Percentiles rank a stretch among this genome's conserved stretches.
phyloP scores from a whole-genome alignment of 2,113 vertebrate species.

The Cnemophilus loriae region DNA sequence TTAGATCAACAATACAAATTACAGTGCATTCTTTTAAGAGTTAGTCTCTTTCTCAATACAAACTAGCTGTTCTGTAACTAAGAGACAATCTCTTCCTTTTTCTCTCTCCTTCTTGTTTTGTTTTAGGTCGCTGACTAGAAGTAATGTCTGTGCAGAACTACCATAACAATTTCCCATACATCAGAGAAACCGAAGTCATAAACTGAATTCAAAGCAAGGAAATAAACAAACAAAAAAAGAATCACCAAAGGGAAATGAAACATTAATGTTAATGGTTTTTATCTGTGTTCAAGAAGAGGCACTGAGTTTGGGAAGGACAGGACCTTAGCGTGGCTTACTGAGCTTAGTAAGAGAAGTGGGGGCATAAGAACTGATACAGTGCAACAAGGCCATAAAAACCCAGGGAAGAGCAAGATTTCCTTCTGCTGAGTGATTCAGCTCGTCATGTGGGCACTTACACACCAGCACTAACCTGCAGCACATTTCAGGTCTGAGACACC shows the following conservation, averaged over 20 bases:
- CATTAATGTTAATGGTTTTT: not conserved
- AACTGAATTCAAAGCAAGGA: conserved; percentile 6
- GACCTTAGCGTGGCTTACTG: not conserved
- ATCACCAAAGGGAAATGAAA: not conserved
- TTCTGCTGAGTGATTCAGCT: not conserved
- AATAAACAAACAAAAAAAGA: not conserved
- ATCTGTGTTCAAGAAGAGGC: not conserved
- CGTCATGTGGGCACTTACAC: not conserved
- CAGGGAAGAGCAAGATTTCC: not conserved
- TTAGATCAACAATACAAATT: not conserved
- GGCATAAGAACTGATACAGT: not conserved
- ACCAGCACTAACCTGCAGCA: not conserved
- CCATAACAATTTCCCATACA: conserved; percentile 18
- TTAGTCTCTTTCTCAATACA: not conserved
- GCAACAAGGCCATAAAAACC: not conserved
- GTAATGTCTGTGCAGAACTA: not conserved
- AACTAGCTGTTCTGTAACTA: conserved; percentile 21
- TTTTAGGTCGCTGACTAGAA: conserved; percentile 3
- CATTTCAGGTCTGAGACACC: not conserved
- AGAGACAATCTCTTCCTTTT: not conserved
- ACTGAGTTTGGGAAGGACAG: not conserved
- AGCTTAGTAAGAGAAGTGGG: not conserved
- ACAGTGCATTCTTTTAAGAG: conserved; percentile 19
- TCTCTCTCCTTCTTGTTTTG: not conserved
- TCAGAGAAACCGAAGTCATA: conserved; percentile 19